Percentiles rank a stretch among this genome's conserved stretches.
These are phyloP conservation scores for Tangara arthus DNA, from an alignment of 2,797 vertebrate species.

Conservation along the genomic window DNA sequence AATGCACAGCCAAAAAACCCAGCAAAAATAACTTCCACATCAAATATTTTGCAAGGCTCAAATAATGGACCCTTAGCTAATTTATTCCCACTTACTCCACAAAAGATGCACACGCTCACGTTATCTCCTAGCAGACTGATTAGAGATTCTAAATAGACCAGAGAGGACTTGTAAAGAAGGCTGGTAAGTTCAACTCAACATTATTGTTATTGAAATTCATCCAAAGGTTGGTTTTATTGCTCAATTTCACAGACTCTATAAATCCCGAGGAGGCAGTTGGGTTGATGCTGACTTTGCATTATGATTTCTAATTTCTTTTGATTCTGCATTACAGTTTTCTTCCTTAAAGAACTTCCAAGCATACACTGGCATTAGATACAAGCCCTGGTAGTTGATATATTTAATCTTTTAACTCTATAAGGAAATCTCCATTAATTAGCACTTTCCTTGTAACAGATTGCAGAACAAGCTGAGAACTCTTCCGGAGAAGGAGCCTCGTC, in stretches of 20 bases:
- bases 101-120: not conserved
- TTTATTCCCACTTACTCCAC: conserved; percentile 22
- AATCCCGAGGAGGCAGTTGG: conserved; percentile 9
- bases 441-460: not conserved
- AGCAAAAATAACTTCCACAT: conserved; percentile 22
- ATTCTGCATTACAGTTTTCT: conserved; percentile 17
- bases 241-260: conserved; percentile 49
- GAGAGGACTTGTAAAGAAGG: conserved; percentile 32
- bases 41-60: conserved; percentile 37
- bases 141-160: conserved; percentile 60
- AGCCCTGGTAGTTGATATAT: not conserved
- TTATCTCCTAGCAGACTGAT: not conserved
- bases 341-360: not conserved
- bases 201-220: conserved; percentile 61
- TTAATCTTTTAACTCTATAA: conserved; percentile 13
- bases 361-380: not conserved
- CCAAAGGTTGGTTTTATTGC: conserved; percentile 53
- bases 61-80: conserved; percentile 14
- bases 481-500: not conserved
- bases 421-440: conserved; percentile 26
- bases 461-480: conserved; percentile 32
- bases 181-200: conserved; percentile 49
- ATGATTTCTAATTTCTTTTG: conserved; percentile 46
- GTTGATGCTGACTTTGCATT: conserved; percentile 42
- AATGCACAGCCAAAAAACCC: not conserved